Base-by-base conservation (phyloP, 23 tunicate species). In the Halocynthia roretzi region DNA sequence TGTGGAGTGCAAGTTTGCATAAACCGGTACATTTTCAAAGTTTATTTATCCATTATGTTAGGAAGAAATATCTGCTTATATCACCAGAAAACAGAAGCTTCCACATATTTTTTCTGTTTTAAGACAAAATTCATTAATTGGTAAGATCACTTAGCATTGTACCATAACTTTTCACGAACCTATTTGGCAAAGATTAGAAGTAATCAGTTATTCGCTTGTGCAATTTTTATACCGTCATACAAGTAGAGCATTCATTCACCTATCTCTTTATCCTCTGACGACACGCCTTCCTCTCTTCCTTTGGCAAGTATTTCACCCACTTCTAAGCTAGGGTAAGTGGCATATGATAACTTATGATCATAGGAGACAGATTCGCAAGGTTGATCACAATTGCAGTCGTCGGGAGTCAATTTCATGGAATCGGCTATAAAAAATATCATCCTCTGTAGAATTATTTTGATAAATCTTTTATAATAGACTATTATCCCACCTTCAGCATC, bases 301-400 rank as follows among this genome's bases (percentile, higher is more conserved):
- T 62, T 15, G 10, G 68, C 54, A 63, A 82, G 55, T 15, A 65
- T 50, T 52, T 75, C 86, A 7, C 86, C 86, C 50, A 75, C 80
- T 68, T 82, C 75, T 8, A 82, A 31, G 68, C 80, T 70, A 11
- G 86, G 86, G 50, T 65, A 82, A 8, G 86, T 82, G 21, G 86
- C 65, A 62, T 82, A 82, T 10, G 71, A 58, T 48, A 73, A 10
- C 64, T 73, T 82, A 9, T 66, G 67, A 57, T 75, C 72, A 61
- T 82, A 82, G 20, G 56, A 68, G 0, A 76, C 70, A 54, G 78
- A 82, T 6, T 75, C 48, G 5, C 86, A 82, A 7, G 86, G 72
- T 49, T 82, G 81, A 74, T 74, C 58, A 31, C 86, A 82, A 40
- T 61, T 67, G 63, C 86, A 82, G 14, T 62, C 65, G 9, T 53